These are phyloP conservation scores for Saxidomus purpurata DNA, from an alignment of 1,140 invertebrate genomes.

Conservation along the genomic window DNA sequence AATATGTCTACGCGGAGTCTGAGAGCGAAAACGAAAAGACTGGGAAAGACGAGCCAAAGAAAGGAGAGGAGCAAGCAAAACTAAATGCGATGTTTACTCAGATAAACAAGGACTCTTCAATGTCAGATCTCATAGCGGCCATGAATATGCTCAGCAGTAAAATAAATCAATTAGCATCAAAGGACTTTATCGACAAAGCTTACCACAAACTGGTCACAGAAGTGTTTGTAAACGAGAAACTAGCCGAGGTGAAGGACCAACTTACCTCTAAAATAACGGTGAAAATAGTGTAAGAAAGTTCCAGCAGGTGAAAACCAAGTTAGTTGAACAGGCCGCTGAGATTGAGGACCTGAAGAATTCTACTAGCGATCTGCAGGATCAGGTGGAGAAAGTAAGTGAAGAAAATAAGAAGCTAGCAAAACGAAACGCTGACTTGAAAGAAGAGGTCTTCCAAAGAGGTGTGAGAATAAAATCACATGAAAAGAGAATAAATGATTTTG, in stretches of 20 bases:
- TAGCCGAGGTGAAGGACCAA: not conserved
- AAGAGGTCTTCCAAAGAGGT: not conserved
- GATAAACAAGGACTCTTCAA: constrained; percentile 3
- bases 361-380: not conserved
- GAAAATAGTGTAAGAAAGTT: not conserved
- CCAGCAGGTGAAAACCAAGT: not conserved
- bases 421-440: not conserved
- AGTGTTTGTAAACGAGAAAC: not conserved
- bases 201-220: not conserved
- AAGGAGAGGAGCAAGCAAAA: not conserved
- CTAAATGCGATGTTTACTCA: not conserved
- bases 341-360: not conserved
- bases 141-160: not conserved
- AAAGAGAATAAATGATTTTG: not conserved
- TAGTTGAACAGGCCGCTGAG: not conserved
- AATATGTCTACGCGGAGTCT: too few species aligned
- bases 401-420: not conserved
- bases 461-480: not conserved
- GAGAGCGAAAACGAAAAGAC: too few species aligned
- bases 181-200: not conserved
- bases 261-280: not conserved
- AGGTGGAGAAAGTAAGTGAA: not conserved
- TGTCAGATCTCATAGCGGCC: not conserved
- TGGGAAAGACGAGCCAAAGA: too few species aligned
- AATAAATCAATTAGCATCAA: not conserved